Evolutionary conservation across 2,888 invertebrate genomes (phyloP), one percentile per base, ranked within the genome.

Genomic region (Scelioninae gen. 1): DNA sequence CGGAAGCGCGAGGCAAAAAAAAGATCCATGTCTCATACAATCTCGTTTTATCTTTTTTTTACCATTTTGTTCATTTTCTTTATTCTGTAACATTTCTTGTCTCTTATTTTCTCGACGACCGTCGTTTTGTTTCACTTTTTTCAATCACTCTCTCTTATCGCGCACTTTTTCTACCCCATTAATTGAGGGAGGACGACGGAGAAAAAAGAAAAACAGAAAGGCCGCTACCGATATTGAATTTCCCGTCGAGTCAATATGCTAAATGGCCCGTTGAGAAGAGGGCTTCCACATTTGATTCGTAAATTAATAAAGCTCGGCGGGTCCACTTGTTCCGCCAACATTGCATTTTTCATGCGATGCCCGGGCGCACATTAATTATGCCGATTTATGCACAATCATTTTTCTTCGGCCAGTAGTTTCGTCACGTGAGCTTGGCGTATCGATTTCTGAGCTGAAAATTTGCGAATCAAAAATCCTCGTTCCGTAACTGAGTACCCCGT

Each of bases 251-350:
- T 91, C 90, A 88, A 86, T 88, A 88, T 88, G 88, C 88, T 88
- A 88, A 91, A 92, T 92, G 92, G 92, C 90, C 91, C 91, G 91
- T 85, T 87, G 91, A 91, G 92, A 89, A 91, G 90, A 89, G 91
- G 90, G 90, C 89, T 89, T 88, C 86, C 88, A 86, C 78, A 83
- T 81, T 79, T 87, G 88, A 89, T 91, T 90, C 90, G 89, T 88
- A 90, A 90, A 90, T 89, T 87, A 84, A 85, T 81, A 58, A 68
- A 71, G 76, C 79, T 68, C 71, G 72, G 34, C 55, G 60, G 45
- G 60, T 77, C 62, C 43, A 47, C 60, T 55, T 40, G 45, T 63
- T 65, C 29, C 40, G 47, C 29, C 23, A 63, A 60, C 58, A 47
- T 60, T 38, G 69, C 65, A 74, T 71, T 76, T 82, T 66, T 72